These are phyloP conservation scores for Morinoia aosen DNA, from an alignment of 2,888 invertebrate species.

Conservation along the genomic window DNA sequence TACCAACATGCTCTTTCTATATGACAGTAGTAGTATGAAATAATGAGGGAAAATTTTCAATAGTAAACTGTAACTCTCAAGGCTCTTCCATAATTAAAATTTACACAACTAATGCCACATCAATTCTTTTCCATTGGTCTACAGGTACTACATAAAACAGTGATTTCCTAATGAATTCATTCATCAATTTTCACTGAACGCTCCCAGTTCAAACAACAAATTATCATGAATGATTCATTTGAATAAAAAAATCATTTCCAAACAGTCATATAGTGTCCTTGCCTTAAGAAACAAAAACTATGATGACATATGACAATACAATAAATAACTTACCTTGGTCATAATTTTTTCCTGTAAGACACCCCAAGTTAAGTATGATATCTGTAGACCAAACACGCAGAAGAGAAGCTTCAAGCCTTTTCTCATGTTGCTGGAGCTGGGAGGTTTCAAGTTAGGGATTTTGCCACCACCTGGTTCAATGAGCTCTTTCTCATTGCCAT, in stretches of 20 bases:
- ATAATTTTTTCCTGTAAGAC: constrained; percentile 95
- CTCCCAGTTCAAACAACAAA: not conserved
- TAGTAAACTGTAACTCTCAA: too few species aligned
- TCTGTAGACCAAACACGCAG: constrained; percentile 90
- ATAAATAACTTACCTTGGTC: constrained; percentile 79
- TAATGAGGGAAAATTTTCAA: too few species aligned
- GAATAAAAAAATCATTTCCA: not conserved
- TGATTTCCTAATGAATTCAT: not conserved
- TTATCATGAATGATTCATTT: not conserved
- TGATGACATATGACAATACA: not conserved
- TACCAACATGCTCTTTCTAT: too few species aligned
- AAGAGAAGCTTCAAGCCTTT: constrained; percentile 76
- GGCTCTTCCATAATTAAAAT: too few species aligned
- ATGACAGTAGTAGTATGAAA: too few species aligned
- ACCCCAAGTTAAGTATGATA: constrained; percentile 95
- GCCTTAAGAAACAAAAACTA: not conserved
- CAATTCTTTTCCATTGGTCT: not conserved
- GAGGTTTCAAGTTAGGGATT: not conserved
- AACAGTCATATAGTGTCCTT: not conserved
- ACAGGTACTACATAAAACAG: not conserved
- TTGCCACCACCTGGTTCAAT: constrained; percentile 53
- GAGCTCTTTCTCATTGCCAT: constrained; percentile 60
- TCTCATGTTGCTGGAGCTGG: not conserved
- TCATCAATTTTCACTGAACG: not conserved
- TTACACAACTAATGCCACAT: too few species aligned